Base-by-base conservation (phyloP, 2,888 invertebrate species). In the Metalampra italica region DNA sequence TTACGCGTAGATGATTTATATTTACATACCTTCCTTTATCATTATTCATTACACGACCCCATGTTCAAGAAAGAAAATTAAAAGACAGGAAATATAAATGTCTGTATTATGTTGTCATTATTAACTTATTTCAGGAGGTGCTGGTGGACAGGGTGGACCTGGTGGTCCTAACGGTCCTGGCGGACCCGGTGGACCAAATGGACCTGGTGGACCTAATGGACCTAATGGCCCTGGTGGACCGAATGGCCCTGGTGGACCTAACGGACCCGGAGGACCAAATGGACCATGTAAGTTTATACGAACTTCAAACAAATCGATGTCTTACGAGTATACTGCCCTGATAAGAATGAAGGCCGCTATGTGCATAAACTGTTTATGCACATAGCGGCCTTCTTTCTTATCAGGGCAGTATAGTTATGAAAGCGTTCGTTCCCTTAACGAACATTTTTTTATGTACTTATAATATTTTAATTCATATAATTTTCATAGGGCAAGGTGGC, bases 161-260 rank as follows among this genome's bases (percentile, higher is more conserved):
- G 56, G 59, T 36, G 55, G 60, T 13, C 62, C 62, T 15, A 53
- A 56, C 9, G 64, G 68, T 85, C 11, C 81, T 83, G 64, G 72
- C 34, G 53, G 60, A 36, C 87, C 87, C 32, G 43, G 50, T 8
- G 59, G 56, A 50, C 12, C 22, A 3, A 22, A 22, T 22, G 83
- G 80, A 52, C 82, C 82, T 9, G 66, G 48, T 3, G 71, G 69
- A 12, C 62, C 67, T 29, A 53, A 50, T n/a, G 78, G 78, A 13
- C 74, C 76, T 41, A 55, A 46, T n/a, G 53, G 53, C 32, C 49
- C 61, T 0, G 39, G 38, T 13, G 58, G 56, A 12, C 53, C 52
- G 2, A 22, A 22, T 5, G 22, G 22, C 2, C 45, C 45, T 0
- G 43, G 43, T 9, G 43, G 43, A 0, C 43, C 43, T 14, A 12